Base-by-base conservation (phyloP, 2,113 vertebrate species). In the Lipophrys pholis region DNA sequence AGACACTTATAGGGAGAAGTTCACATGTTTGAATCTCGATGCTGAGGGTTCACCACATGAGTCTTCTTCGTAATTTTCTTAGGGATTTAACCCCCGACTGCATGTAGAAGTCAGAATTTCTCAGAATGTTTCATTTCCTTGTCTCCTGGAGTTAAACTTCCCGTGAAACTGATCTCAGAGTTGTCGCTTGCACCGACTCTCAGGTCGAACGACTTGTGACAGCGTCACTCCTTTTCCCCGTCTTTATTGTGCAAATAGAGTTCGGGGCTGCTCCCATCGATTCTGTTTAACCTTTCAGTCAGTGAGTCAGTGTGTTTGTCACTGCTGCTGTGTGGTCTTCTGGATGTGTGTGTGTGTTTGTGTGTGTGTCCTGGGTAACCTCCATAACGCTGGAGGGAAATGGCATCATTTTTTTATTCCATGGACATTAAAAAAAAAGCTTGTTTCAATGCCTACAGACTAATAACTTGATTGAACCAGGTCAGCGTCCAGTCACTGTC, bases 221-320 rank as follows among this genome's bases (percentile, higher is more conserved):
- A 81, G 45, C 15, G 40, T 52, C 12, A n/a, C 52, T 79, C 60
- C 53, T 16, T 88, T 17, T 54, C 40, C 14, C 12, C 7, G 63
- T 69, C 58, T 76, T 89, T 78, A 79, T 40, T 58, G 73, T 62
- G 57, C 45, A 82, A 88, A 78, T 70, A 36, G 35, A 85, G 61
- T 69, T 40, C 61, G 56, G 56, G 30, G 16, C 69, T 59, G 39
- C 10, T 6, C 1, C 1, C 57, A 64, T 77, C 7, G 72, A 17
- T 62, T 42, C 30, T 7, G 51, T 69, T 80, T 67, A 69, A 78
- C 60, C 78, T 87, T 73, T 77, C 6, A 16, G 64, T 45, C 64
- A 70, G 76, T 62, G 71, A 88, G 67, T 77, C 79, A 79, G 69
- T 57, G 72, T 69, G 74, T 77, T 62, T 17, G 41, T 79, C 49